Percentiles rank a stretch among this genome's conserved stretches.
phyloP scores from a whole-genome alignment of 2,888 invertebrate genomes.

The Lathronympha strigana region DNA sequence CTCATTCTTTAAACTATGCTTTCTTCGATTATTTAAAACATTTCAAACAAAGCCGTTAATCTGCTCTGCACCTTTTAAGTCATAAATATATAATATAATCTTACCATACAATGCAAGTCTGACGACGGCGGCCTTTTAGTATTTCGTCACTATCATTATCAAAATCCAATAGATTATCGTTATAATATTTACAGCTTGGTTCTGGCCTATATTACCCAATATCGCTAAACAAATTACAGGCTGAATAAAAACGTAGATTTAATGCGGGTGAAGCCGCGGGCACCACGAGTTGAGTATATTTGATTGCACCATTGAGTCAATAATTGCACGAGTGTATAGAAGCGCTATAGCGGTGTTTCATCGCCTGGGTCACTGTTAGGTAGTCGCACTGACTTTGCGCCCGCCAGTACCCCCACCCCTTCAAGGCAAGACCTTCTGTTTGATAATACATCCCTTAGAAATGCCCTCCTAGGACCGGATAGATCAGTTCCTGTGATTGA shows the following conservation, averaged over 20 bases:
- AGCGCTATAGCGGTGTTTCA: conserved; percentile 78
- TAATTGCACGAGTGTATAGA: conserved; percentile 54
- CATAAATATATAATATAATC: not conserved
- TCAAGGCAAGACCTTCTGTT: conserved; percentile 79
- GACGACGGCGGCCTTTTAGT: conserved; percentile 10
- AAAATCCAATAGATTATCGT: conserved; percentile 21
- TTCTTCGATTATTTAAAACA: conserved; percentile 42
- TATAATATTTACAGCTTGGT: conserved; percentile 41
- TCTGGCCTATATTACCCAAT: conserved; percentile 34
- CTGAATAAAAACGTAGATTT: conserved; percentile 38
- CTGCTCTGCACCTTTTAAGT: not conserved
- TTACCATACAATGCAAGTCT: conserved; percentile 19
- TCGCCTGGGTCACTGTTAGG: conserved; percentile 72
- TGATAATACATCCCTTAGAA: conserved; percentile 76
- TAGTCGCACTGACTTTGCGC: conserved; percentile 73
- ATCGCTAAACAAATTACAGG: conserved; percentile 37
- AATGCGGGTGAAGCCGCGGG: conserved; percentile 36
- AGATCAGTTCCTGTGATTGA: conserved; percentile 85
- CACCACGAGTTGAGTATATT: conserved; percentile 50
- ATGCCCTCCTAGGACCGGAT: conserved; percentile 78
- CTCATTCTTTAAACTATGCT: conserved; percentile 54
- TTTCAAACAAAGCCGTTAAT: not conserved
- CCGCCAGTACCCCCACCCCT: conserved; percentile 76
- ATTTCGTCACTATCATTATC: conserved; percentile 17
- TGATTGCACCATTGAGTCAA: conserved; percentile 75